Evolutionary conservation across 1,140 invertebrate species (phyloP).

Genomic region (Scaptomyza hsui): DNA sequence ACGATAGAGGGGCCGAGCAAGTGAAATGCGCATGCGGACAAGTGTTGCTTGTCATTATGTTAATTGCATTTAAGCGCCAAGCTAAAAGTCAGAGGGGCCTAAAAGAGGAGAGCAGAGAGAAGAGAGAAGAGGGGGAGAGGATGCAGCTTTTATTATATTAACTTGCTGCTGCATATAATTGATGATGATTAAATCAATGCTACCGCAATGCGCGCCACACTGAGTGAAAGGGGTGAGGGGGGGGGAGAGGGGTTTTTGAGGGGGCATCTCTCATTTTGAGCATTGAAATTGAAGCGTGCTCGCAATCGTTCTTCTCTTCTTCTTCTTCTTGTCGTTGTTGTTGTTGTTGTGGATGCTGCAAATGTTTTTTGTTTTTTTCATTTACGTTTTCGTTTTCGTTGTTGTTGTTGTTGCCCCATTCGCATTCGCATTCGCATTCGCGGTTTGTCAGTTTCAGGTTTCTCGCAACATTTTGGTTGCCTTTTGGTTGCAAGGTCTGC

Average conservation of each 20-base stretch:
- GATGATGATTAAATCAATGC: conserved; percentile 82
- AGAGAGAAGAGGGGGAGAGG: not conserved
- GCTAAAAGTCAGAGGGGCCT: not conserved
- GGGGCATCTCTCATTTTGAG: conserved; percentile 10
- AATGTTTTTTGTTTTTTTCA: conserved; percentile 1
- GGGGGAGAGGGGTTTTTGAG: not conserved
- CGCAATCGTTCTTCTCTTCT: not conserved
- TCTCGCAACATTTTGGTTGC: conserved; percentile 6
- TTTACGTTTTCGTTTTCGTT: not conserved
- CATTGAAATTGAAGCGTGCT: conserved; percentile 42
- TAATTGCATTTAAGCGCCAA: conserved; percentile 81
- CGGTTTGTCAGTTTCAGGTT: conserved; percentile 35
- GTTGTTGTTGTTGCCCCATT: not conserved
- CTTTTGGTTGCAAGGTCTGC: conserved; percentile 1
- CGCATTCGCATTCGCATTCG: conserved; percentile 5
- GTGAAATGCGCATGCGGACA: conserved; percentile 80
- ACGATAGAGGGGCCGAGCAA: conserved; percentile 26
- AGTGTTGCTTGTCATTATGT: conserved; percentile 82
- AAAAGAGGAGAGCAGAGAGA: not conserved
- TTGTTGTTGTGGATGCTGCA: conserved; percentile 31
- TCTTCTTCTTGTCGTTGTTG: too few species aligned
- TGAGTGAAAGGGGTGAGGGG: not conserved
- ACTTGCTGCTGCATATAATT: conserved; percentile 82
- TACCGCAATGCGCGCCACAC: conserved; percentile 69
- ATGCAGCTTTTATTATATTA: conserved; percentile 77